phyloP scores from a whole-genome alignment of 2,888 invertebrate species.

The Magallana nippona region DNA sequence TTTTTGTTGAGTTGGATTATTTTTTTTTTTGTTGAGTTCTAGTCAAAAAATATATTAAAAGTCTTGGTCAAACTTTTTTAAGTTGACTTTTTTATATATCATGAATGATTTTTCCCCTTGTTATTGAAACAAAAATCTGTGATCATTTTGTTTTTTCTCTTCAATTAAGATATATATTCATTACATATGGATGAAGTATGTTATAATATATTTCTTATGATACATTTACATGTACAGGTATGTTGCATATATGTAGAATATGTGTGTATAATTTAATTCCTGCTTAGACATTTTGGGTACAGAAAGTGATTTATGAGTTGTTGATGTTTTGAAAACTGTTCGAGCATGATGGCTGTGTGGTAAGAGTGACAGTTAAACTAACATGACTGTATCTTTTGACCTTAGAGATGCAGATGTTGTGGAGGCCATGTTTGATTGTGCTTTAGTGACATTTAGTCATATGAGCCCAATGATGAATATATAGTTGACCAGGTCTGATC shows the following conservation, averaged over 20 bases:
- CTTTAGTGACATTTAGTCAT: no score
- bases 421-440: no score
- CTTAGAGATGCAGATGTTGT: no score
- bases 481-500: no score
- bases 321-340: neutral
- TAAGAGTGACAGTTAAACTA: neutral
- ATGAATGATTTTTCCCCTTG: neutral
- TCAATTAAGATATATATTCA: conserved; percentile 18
- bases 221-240: conserved; percentile 33
- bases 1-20: conserved; percentile 10
- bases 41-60: neutral
- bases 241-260: conserved; percentile 28
- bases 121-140: conserved; percentile 35
- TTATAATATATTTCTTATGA: conserved; percentile 30
- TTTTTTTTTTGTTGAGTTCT: neutral
- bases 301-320: neutral
- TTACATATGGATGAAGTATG: conserved; percentile 21
- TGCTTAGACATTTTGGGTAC: neutral
- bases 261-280: neutral
- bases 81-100: neutral
- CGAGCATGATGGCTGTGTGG: conserved; percentile 15
- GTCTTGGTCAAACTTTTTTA: conserved; percentile 12
- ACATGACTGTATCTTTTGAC: no score
- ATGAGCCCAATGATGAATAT: no score
- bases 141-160: conserved; percentile 24